Evolutionary conservation across 2,888 invertebrate species (phyloP).

Genomic region (Tribolium freemani): DNA sequence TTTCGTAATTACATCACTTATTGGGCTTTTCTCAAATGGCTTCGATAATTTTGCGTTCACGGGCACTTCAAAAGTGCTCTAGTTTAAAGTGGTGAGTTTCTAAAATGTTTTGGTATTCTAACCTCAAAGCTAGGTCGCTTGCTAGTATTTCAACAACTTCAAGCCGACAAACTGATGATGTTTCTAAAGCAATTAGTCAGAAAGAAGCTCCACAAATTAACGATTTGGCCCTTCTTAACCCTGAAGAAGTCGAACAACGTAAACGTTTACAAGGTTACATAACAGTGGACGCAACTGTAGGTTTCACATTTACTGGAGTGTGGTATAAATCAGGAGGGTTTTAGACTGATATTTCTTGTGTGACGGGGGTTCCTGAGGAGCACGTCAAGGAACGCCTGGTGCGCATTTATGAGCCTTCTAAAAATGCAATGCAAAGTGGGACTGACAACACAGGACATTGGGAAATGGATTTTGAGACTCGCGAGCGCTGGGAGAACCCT

Average conservation of each 20-base stretch:
- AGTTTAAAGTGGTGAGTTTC: slow-evolving; percentile 48
- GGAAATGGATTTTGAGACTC: slow-evolving; percentile 96
- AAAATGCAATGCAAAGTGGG: slow-evolving; percentile 98
- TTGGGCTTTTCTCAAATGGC: slow-evolving; percentile 10
- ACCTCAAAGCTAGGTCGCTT: slow-evolving; percentile 50
- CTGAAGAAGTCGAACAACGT: slow-evolving; percentile 69
- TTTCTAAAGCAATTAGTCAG: slow-evolving; percentile 47
- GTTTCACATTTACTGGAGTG: slow-evolving; percentile 6
- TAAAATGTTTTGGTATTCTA: slow-evolving; percentile 14
- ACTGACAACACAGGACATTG: slow-evolving; percentile 90
- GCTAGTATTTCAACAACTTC: slow-evolving; percentile 57
- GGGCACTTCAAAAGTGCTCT: slow-evolving; percentile 22
- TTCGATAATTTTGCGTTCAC: slow-evolving; percentile 32
- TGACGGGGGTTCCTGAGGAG: slow-evolving; percentile 92
- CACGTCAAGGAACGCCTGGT: slow-evolving; percentile 87
- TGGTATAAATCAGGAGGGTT: slow-evolving; percentile 24
- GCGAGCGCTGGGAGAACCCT: slow-evolving; percentile 99
- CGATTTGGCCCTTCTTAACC: slow-evolving; percentile 70
- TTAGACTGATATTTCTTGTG: slow-evolving; percentile 78
- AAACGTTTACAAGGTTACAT: slow-evolving; percentile 72
- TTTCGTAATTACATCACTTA: neutral
- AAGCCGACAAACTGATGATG: slow-evolving; percentile 51
- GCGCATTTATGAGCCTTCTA: slow-evolving; percentile 90
- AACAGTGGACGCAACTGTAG: slow-evolving; percentile 57
- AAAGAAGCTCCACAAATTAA: slow-evolving; percentile 70